Conservation (phyloP, 2,888 invertebrate species). For the Lathronympha strigana region DNA sequence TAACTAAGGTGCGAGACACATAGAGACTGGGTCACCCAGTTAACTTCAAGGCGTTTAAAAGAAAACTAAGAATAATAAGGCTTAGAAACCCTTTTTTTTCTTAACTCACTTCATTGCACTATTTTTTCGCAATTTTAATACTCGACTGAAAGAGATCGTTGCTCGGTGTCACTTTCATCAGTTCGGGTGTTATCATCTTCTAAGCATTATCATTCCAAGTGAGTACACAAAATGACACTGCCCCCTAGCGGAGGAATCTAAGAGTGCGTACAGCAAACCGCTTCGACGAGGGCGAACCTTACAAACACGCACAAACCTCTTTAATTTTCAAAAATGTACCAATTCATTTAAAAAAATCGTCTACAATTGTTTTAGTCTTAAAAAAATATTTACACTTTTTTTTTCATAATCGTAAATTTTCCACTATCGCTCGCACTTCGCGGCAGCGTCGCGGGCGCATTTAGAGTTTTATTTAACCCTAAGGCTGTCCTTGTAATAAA, state of each 20-base stretch:
- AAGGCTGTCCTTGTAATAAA: conserved; percentile 16
- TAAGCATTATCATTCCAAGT: neutral
- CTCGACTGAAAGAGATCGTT: too few relatives aligned
- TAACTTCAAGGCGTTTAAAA: neutral
- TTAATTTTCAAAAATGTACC: conserved; percentile 57
- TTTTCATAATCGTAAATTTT: conserved; percentile 42
- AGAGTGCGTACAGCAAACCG: conserved; percentile 14
- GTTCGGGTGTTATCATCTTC: neutral
- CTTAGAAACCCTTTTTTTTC: neutral
- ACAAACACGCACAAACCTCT: conserved; percentile 46
- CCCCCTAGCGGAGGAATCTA: conserved; percentile 9
- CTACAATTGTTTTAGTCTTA: conserved; percentile 52
- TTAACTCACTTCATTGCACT: too few relatives aligned
- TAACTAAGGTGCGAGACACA: conserved; percentile 10
- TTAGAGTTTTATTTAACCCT: conserved; percentile 16
- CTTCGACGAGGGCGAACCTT: conserved; percentile 15
- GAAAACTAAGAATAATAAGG: neutral
- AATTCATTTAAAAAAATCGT: conserved; percentile 60
- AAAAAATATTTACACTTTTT: conserved; percentile 73
- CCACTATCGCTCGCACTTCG: conserved; percentile 7
- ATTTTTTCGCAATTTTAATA: too few relatives aligned
- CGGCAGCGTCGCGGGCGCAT: conserved; percentile 26
- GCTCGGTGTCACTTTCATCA: too few relatives aligned
- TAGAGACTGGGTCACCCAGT: conserved; percentile 10
- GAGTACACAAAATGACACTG: conserved; percentile 9